These are phyloP conservation scores for Pristiophorus japonicus DNA, from an alignment of 2,113 vertebrate species.

Conservation along the genomic window DNA sequence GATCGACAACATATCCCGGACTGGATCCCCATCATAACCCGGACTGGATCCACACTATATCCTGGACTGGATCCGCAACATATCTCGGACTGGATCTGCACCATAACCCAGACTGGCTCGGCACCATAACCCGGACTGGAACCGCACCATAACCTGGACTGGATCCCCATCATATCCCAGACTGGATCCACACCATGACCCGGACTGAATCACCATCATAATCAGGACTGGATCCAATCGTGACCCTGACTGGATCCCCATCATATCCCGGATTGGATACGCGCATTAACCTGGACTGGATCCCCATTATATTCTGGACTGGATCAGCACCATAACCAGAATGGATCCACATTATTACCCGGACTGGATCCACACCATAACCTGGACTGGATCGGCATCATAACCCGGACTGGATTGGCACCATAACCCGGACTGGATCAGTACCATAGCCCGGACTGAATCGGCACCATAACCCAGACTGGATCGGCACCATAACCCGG, in stretches of 20 bases:
- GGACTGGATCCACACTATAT: not conserved
- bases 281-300: no score
- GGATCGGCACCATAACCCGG: not conserved
- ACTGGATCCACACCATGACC: not conserved
- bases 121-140: no score
- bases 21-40: not conserved
- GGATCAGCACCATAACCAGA: not conserved
- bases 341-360: not conserved
- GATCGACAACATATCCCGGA: not conserved
- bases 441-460: not conserved
- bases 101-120: not conserved
- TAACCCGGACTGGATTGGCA: not conserved
- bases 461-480: not conserved
- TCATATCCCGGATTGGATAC: no score
- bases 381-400: not conserved
- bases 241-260: not conserved
- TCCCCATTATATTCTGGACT: not conserved
- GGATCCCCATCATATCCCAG: not conserved
- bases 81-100: not conserved
- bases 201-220: not conserved
- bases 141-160: not conserved
- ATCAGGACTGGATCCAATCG: not conserved
- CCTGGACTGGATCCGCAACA: not conserved
- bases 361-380: not conserved
- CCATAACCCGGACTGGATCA: not conserved